These are phyloP conservation scores for Dendrocincla tyrannina DNA, from an alignment of 2,797 vertebrate genomes.

Conservation along the genomic window DNA sequence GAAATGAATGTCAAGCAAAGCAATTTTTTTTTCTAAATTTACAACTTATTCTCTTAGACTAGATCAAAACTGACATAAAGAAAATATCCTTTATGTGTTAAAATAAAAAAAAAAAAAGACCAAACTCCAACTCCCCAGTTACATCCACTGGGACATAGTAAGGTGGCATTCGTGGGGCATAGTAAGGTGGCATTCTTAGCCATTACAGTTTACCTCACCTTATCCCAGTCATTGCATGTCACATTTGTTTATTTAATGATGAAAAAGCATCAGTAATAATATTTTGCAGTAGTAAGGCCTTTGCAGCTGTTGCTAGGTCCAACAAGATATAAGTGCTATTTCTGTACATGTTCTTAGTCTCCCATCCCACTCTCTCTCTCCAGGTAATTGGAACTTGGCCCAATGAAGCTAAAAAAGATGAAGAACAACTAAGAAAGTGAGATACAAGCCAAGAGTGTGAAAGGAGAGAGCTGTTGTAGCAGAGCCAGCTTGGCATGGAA, in stretches of 20 bases:
- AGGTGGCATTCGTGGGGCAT: not conserved
- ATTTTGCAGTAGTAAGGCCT: not conserved
- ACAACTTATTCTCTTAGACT: not conserved
- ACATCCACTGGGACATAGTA: not conserved
- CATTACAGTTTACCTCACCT: not conserved
- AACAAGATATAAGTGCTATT: not conserved
- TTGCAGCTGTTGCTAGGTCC: not conserved
- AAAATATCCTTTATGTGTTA: not conserved
- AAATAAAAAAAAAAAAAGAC: not conserved
- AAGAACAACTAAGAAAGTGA: not conserved
- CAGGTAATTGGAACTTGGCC: not conserved
- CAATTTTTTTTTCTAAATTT: conserved; percentile 60
- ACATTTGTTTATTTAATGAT: not conserved
- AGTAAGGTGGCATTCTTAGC: not conserved
- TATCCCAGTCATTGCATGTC: not conserved
- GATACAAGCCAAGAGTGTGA: not conserved
- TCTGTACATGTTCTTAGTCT: not conserved
- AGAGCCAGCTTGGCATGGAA: not conserved
- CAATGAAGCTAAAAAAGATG: not conserved
- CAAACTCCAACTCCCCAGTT: not conserved
- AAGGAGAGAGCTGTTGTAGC: not conserved
- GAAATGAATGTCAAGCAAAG: conserved; percentile 46
- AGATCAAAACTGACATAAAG: conserved; percentile 9
- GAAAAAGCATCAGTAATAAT: not conserved
- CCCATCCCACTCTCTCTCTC: not conserved